Evolutionary conservation across 2,888 invertebrate species (phyloP).

Genomic region (Muschampia plurimacula): DNA sequence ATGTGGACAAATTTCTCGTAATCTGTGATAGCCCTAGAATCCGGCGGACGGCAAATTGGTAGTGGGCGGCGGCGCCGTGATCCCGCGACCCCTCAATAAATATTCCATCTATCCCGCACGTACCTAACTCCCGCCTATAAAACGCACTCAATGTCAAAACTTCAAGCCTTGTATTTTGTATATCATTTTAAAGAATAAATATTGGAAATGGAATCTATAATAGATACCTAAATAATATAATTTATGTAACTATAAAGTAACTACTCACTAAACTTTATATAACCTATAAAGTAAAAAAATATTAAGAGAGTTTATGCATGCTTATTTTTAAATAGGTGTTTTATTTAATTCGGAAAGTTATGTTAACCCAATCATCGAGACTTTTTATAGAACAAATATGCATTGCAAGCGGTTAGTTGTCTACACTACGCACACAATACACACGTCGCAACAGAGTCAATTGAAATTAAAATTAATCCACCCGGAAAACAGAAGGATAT

Average conservation of each 20-base stretch:
- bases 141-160: slow-evolving; percentile 46
- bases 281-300: too few relatives aligned
- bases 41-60: slow-evolving; percentile 75
- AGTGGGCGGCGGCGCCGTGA: slow-evolving; percentile 77
- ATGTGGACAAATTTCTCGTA: background rate
- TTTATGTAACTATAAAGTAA: too few relatives aligned
- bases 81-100: slow-evolving; percentile 79
- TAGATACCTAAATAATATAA: too few relatives aligned
- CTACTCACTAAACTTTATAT: too few relatives aligned
- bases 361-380: too few relatives aligned
- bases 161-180: background rate
- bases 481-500: slow-evolving; percentile 77
- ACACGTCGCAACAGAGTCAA: slow-evolving; percentile 51
- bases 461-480: slow-evolving; percentile 79
- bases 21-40: slow-evolving; percentile 38
- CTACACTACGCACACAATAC: too few relatives aligned
- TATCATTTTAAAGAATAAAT: background rate
- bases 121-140: slow-evolving; percentile 47
- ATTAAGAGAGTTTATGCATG: too few relatives aligned
- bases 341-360: too few relatives aligned
- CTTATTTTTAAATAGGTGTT: too few relatives aligned
- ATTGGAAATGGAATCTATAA: background rate
- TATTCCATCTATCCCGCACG: slow-evolving; percentile 62
- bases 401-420: too few relatives aligned
- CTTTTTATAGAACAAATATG: too few relatives aligned